Evolutionary conservation across 2,113 vertebrate species (phyloP).

Genomic region (Campylomormyrus numenius): DNA sequence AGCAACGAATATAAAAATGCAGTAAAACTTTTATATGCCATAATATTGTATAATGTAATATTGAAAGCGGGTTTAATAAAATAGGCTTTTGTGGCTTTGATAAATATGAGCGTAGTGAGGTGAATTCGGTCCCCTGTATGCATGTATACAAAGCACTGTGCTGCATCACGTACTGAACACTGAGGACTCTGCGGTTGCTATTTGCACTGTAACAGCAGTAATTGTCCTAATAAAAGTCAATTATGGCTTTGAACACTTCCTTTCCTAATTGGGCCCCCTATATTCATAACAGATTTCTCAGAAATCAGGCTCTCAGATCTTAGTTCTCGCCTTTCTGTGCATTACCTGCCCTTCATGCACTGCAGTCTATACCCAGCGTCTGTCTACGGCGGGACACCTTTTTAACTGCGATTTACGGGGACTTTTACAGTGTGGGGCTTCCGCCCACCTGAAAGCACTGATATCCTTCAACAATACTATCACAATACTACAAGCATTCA

Average conservation of each 20-base stretch:
- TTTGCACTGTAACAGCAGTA: neutral
- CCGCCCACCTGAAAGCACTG: neutral
- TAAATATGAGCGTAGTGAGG: neutral
- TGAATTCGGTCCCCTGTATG: neutral
- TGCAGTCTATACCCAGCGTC: neutral
- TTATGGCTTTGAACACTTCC: neutral
- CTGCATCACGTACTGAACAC: neutral
- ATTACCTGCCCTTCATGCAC: neutral
- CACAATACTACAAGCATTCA: neutral
- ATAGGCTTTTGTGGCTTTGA: neutral
- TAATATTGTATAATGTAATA: neutral
- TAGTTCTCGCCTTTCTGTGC: neutral
- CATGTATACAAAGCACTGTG: no score
- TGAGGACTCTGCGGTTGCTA: neutral
- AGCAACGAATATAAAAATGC: neutral
- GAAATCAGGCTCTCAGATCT: neutral
- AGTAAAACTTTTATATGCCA: neutral
- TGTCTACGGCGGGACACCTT: neutral
- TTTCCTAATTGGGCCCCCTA: neutral
- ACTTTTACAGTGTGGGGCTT: neutral
- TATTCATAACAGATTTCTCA: neutral
- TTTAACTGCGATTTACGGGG: neutral
- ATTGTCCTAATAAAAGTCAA: neutral
- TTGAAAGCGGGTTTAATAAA: neutral
- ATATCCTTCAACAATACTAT: neutral